Base-by-base conservation (phyloP, 2,888 invertebrate genomes). In the Esperia sulphurella region DNA sequence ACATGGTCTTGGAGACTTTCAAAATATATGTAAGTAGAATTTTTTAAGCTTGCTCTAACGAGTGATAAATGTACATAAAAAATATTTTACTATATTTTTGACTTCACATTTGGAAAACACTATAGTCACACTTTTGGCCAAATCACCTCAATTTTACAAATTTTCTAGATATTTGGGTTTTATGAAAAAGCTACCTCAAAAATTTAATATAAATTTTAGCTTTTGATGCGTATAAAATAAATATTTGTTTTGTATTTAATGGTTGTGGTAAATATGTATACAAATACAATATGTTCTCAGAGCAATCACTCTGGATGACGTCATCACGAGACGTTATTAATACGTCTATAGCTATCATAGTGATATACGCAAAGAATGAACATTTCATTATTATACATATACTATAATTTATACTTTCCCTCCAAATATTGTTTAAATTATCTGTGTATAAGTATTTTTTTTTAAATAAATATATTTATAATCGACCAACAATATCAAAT, bases 161-260 rank as follows among this genome's bases (percentile, higher is more conserved):
- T 31, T 41, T 49, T 41, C 40, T 9, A 30, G 38, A 37, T 46
- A 21, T 58, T 57, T 58, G 8, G 4, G 50, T 59, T 57, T 53
- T 43, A 53, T 53, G 48, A 52, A 52, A 49, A 58, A 64, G 55
- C 68, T 68, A 68, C 68, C 68, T 68, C 68, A 65, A 67, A 68
- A 67, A 58, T 63, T 53, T 57, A 57, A 59, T 53, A 54, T 51
- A 46, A 51, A 48, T 52, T 49, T 51, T 28, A 14, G 43, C 21
- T 21, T 21, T 21, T 8, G n/a, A 43, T 35, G 31, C 14, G 12
- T 33, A 14, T 10, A 31, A 21, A n/a, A 14, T 10, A 31, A 13
- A 8, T 28, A n/a, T 41, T 47, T 41, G 46, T 41, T 46, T 59
- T 54, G 50, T 55, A 53, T 59, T 49, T 51, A 53, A 55, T 62